Evolutionary conservation across 2,888 invertebrate species (phyloP), one percentile per base, ranked within the genome.

Genomic region (Drosophila monieri): DNA sequence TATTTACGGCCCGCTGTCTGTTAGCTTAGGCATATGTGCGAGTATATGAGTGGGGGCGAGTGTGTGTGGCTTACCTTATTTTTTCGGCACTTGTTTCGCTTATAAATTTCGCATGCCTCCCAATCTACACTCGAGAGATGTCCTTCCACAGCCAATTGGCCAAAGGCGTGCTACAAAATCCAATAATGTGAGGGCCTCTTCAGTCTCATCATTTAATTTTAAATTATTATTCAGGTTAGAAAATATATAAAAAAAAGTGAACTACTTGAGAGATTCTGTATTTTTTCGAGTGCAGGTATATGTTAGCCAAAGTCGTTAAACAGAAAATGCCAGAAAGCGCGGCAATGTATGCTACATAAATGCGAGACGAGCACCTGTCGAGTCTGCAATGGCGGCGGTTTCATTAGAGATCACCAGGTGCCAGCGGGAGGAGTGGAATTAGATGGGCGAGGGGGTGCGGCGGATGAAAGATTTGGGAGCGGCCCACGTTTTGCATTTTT

Each of bases 401-500:
- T 83, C 87, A 83, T 86, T 86, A 86, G 74, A 85, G 72, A 59
- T 68, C 71, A 52, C 47, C 41, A 15, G 23, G 25, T 23, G 32
- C 12, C 1, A 23, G 18, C n/a, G n/a, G 3, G 56, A 30, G 47
- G 23, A 5, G 15, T n/a, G 18, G 18, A 25, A 54, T 37, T 30
- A 47, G 52, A 18, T 5, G 37, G 15, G 8, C 39, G 39, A 41
- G 3, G 23, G 41, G 14, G 5, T 25, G 21, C 1, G 46, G 35
- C 27, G 37, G n/a, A 9, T 18, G 46, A 18, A 43, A 3, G 8
- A 25, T 18, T 21, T 4, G 23, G 41, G 32, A 25, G 27, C 35
- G 69, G 49, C 39, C 51, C 68, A 73, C 75, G 78, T 87, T 84
- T 84, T 87, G 84, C 85, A 87, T 84, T 84, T 71, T 85, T 73